Evolutionary conservation across 2,113 vertebrate species (phyloP).

Genomic region (Silurus glanis): DNA sequence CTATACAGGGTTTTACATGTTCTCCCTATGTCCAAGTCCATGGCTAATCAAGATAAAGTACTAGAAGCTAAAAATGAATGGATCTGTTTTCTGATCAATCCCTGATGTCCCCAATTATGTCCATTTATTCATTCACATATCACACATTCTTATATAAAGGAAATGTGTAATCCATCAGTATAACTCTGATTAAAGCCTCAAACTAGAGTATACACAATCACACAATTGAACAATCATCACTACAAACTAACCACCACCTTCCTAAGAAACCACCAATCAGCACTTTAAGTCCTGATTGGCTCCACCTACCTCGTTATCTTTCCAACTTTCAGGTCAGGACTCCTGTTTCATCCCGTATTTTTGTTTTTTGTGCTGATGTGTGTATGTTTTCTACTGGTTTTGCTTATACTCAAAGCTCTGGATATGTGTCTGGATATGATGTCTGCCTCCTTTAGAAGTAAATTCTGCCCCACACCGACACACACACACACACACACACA

Average conservation of each 20-base stretch:
- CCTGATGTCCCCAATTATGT: neutral
- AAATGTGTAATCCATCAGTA: neutral
- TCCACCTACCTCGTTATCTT: slow-evolving; percentile 3
- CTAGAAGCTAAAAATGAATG: no score
- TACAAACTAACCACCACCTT: neutral
- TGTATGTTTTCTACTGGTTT: neutral
- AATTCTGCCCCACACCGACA: neutral
- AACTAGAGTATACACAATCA: neutral
- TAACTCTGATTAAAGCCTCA: neutral
- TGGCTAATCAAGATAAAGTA: no score
- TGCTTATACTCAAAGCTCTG: neutral
- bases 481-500: slow-evolving; percentile 21
- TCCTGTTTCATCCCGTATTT: neutral
- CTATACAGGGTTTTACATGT: no score
- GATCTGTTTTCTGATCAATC: neutral
- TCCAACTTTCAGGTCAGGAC: neutral
- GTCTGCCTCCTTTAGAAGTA: slow-evolving; percentile 14
- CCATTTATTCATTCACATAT: neutral
- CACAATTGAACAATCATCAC: neutral
- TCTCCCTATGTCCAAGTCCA: no score
- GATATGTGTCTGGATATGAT: slow-evolving; percentile 8
- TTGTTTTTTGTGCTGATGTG: neutral
- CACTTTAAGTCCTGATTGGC: neutral
- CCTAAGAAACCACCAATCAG: neutral
- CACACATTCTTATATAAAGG: neutral